Evolutionary conservation across 2,113 vertebrate species (phyloP).

Genomic region (Mohoua ochrocephala): DNA sequence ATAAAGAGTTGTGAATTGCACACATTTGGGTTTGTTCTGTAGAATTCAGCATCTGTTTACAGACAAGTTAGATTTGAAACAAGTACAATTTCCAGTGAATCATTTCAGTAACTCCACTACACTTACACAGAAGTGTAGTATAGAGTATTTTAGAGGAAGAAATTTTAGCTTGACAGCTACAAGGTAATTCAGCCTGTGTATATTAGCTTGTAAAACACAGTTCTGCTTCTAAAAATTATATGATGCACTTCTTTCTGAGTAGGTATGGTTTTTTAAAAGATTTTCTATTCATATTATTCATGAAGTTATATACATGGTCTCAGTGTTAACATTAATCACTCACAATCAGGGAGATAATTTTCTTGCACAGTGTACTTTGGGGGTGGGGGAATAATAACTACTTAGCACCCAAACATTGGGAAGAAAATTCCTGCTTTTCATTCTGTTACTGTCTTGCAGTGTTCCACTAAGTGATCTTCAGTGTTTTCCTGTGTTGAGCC

Average conservation of each 20-base stretch:
- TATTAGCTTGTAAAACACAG: not conserved
- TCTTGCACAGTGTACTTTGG: not conserved
- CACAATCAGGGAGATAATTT: not conserved
- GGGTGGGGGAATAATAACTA: not conserved
- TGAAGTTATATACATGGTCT: not conserved
- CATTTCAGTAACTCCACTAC: not conserved
- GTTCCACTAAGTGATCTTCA: not conserved
- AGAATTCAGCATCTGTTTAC: not conserved
- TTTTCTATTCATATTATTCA: not conserved
- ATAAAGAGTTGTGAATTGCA: not conserved
- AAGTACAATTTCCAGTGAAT: not conserved
- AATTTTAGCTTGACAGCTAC: not conserved
- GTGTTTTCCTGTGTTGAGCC: not conserved
- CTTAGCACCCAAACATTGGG: not conserved
- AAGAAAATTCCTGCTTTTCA: not conserved
- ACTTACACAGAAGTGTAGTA: not conserved
- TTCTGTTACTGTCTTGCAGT: not conserved
- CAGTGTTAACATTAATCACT: not conserved
- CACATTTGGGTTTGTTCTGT: not conserved
- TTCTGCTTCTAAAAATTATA: not conserved
- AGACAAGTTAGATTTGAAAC: not conserved
- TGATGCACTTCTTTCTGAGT: not conserved
- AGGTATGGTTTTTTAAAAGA: not conserved
- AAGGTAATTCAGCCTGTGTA: not conserved
- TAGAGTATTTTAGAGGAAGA: not conserved